A percentile compares a stretch with the other conserved stretches of the same genome.
These are phyloP conservation scores for Graptemys geographica DNA, from an alignment of 2,797 vertebrate species.

Conservation along the genomic window DNA sequence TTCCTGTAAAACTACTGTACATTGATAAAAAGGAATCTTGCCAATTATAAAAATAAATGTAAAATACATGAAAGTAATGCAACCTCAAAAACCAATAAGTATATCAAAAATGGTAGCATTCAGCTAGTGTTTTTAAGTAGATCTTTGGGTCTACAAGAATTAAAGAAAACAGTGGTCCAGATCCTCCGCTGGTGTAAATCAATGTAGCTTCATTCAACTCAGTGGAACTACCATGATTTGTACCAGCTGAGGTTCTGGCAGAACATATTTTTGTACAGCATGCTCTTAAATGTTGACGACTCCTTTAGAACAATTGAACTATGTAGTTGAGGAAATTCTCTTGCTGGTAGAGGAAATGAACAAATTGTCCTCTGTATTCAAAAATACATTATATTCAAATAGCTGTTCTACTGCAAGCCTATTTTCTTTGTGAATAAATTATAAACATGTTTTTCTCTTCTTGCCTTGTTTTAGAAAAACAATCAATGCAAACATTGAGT, in stretches of 20 bases:
- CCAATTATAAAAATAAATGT: slow-evolving; percentile 18
- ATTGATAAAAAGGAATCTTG: background rate
- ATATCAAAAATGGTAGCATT: background rate
- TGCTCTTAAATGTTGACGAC: slow-evolving; percentile 9
- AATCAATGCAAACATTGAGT: slow-evolving; percentile 57
- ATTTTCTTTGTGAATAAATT: slow-evolving; percentile 65
- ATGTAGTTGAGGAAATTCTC: slow-evolving; percentile 14
- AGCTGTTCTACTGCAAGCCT: slow-evolving; percentile 31
- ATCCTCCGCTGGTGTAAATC: background rate
- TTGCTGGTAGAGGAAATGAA: slow-evolving; percentile 23
- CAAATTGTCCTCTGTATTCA: slow-evolving; percentile 35
- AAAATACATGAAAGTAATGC: background rate
- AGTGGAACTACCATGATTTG: slow-evolving; percentile 12
- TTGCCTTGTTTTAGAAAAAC: slow-evolving; percentile 63
- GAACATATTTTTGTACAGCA: background rate
- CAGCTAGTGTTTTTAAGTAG: background rate
- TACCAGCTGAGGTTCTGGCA: slow-evolving; percentile 1
- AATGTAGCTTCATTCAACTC: background rate
- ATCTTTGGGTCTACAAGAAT: slow-evolving; percentile 25
- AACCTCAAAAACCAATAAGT: background rate
- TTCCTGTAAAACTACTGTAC: background rate
- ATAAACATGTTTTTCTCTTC: slow-evolving; percentile 43
- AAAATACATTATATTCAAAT: slow-evolving; percentile 43
- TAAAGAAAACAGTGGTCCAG: slow-evolving; percentile 17
- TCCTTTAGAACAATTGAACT: slow-evolving; percentile 42